Evolutionary conservation across 2,113 vertebrate genomes (phyloP).

Genomic region (Gallinago paraguaiae): DNA sequence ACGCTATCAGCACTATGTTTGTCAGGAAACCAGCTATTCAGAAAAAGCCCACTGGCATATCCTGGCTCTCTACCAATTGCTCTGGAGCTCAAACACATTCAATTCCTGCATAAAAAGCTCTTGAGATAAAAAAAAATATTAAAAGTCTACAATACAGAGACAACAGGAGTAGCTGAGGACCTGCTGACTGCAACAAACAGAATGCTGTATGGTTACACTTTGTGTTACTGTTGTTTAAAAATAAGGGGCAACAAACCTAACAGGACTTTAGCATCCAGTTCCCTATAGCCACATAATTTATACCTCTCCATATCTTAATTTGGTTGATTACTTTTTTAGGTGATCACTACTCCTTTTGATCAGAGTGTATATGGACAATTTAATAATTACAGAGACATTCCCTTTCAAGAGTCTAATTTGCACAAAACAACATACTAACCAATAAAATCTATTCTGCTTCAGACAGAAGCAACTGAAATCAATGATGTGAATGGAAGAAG

Average conservation of each 20-base stretch:
- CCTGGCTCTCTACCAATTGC: neutral
- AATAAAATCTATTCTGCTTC: neutral
- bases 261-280: neutral
- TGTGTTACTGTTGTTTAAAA: neutral
- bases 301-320: neutral
- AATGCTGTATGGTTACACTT: neutral
- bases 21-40: neutral
- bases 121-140: neutral
- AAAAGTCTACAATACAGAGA: neutral
- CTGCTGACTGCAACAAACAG: neutral
- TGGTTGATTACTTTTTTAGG: neutral
- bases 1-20: neutral
- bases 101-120: neutral
- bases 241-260: neutral
- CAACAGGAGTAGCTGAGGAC: neutral
- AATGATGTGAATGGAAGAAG: neutral
- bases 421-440: neutral
- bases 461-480: neutral
- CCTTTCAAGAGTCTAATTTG: neutral
- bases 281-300: neutral
- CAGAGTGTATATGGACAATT: neutral
- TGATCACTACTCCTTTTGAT: neutral
- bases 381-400: neutral
- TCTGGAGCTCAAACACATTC: fast-evolving
- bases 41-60: neutral